Percentiles rank a stretch among this genome's conserved stretches.
Evolutionary conservation across 2,797 vertebrate species (phyloP).

Genomic region (Enteromius viviparus): DNA sequence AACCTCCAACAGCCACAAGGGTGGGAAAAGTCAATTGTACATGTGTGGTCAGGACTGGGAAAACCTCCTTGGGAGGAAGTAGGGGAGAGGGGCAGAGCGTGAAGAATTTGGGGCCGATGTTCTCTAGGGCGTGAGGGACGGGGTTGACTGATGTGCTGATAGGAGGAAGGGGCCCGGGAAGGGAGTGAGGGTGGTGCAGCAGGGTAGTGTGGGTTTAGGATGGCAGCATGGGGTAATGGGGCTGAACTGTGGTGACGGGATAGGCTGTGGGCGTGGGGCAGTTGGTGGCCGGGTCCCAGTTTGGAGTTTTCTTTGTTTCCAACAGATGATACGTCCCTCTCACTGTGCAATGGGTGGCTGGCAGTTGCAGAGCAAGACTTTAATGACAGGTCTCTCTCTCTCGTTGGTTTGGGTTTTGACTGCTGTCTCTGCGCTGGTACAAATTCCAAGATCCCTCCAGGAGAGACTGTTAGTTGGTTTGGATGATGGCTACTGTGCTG

Average conservation of each 20-base stretch:
- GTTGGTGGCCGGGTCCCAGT: conserved; percentile 77
- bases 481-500: conserved; percentile 62
- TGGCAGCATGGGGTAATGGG: conserved; percentile 75
- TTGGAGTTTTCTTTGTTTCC: conserved; percentile 78
- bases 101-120: conserved; percentile 53
- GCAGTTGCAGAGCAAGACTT: conserved; percentile 48
- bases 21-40: conserved; percentile 81
- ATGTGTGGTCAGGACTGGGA: conserved; percentile 82
- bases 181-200: conserved; percentile 67
- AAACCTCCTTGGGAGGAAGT: conserved; percentile 76
- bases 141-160: conserved; percentile 69
- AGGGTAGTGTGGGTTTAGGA: conserved; percentile 75
- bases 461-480: conserved; percentile 70
- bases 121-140: conserved; percentile 64
- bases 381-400: conserved; percentile 65
- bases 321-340: conserved; percentile 69
- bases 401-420: conserved; percentile 68
- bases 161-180: conserved; percentile 66
- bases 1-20: conserved; percentile 86
- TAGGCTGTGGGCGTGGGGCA: conserved; percentile 72
- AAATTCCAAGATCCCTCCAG: conserved; percentile 75
- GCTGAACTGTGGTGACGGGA: conserved; percentile 75
- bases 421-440: conserved; percentile 75
- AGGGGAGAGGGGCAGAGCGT: conserved; percentile 77
- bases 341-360: conserved; percentile 60